Evolutionary conservation across 2,797 vertebrate species (phyloP), one percentile per base, ranked within the genome.

Genomic region (Bradypodion ventrale): DNA sequence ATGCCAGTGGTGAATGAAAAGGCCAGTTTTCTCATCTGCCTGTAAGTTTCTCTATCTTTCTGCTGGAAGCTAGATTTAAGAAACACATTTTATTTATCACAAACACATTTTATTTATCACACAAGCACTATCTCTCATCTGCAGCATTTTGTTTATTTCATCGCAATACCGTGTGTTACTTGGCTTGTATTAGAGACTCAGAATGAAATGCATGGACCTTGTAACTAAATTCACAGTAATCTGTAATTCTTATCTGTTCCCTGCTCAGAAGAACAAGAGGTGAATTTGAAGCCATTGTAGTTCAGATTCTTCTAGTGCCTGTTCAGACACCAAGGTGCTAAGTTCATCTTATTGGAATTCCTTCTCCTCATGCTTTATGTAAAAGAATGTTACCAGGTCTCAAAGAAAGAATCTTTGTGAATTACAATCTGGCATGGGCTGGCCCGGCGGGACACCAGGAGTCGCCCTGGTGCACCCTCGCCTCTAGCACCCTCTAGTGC

Each of bases 1-100:
- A 83, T 85, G 85, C 62, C 56, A 85, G 79, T 72, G 87, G 77
- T 83, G 49, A 82, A 46, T 74, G 85, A 85, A 91, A 72, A 49
- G 59, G 46, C n/a, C 56, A 82, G 70, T 89, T 87, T 92, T 88
- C 66, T 80, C 85, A 89, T 29, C 37, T 89, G 68, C 84, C 83
- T 86, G 46, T 42, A 73, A 3, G 76, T 78, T 91, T 87, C 80
- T 83, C 12, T 75, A 83, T 87, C 59, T 59, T 79, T 86, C 4
- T 82, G 87, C 89, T 63, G 32, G n/a, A 80, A 59, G 83, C 37
- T 83, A 80, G 73, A n/a, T 77, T 49, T 49, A 49, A 82, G 75
- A 75, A 86, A 42, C 74, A 83, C 88, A 69, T 49, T 80, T 46
- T 59, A 62, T 69, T 85, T 85, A 44, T 83, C 91, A 87, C 85